phyloP scores from a whole-genome alignment of 2,113 vertebrate genomes.

The Pyxicephalus adspersus region DNA sequence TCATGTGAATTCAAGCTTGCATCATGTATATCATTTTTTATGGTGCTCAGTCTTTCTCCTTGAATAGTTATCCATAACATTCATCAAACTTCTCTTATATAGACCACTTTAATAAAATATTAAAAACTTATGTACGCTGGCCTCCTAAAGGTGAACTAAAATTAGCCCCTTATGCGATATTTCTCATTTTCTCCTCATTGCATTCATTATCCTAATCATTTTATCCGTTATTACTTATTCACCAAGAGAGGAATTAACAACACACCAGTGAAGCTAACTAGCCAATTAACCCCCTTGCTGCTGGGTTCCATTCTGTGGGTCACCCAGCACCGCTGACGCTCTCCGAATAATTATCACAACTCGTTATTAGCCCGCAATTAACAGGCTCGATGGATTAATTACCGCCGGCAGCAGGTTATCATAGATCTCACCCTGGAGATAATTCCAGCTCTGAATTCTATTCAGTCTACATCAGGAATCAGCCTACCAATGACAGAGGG shows the following conservation, averaged over 20 bases:
- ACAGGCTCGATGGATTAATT: constrained; percentile 20
- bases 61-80: no score
- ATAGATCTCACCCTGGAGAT: not conserved
- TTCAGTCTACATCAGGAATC: not conserved
- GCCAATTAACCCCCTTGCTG: not conserved
- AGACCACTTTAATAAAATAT: no score
- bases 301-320: not conserved
- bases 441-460: not conserved
- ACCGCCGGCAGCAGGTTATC: not conserved
- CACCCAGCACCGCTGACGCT: not conserved
- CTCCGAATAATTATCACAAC: constrained; percentile 5
- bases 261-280: not conserved
- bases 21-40: no score
- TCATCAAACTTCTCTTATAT: no score
- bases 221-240: not conserved
- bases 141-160: no score
- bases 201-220: constrained; percentile 2
- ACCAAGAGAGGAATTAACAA: not conserved
- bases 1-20: no score
- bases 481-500: not conserved
- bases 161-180: not conserved
- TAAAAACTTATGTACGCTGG: no score
- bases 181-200: not conserved
- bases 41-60: no score
- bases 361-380: constrained; percentile 29